phyloP scores from a whole-genome alignment of 2,797 vertebrate genomes.

The Menidia menidia region DNA sequence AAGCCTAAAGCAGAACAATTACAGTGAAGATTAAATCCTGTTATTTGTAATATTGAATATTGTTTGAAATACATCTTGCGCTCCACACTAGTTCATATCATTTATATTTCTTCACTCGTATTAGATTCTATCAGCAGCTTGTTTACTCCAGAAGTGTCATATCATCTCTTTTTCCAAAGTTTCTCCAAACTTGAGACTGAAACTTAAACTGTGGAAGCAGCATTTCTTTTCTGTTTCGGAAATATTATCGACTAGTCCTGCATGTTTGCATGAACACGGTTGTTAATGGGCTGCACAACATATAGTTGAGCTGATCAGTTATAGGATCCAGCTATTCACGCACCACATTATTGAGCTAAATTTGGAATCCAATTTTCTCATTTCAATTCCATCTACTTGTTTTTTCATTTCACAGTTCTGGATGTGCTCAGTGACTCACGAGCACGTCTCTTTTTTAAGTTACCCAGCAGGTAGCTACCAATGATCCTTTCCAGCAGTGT shows the following conservation, averaged over 20 bases:
- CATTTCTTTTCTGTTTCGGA: constrained; percentile 15
- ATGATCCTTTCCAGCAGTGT: not conserved
- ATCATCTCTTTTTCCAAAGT: constrained; percentile 29
- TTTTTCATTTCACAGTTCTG: not conserved
- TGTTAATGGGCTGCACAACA: constrained; percentile 48
- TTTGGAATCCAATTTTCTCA: constrained; percentile 50
- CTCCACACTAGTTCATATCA: not conserved
- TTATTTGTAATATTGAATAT: constrained; percentile 10
- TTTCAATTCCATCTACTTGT: constrained; percentile 46
- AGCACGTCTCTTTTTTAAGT: not conserved
- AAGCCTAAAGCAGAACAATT: constrained; percentile 24
- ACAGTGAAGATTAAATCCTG: constrained; percentile 32
- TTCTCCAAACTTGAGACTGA: not conserved
- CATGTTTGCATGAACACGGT: constrained; percentile 11
- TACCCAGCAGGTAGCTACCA: constrained; percentile 15
- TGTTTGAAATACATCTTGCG: not conserved
- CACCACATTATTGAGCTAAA: constrained; percentile 58
- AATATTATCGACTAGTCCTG: constrained; percentile 31
- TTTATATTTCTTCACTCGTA: constrained; percentile 14
- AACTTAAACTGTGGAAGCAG: not conserved
- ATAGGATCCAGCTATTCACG: constrained; percentile 56
- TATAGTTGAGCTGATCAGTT: constrained; percentile 47
- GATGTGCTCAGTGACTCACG: no score
- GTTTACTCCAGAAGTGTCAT: constrained; percentile 1
- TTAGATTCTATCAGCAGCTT: constrained; percentile 8